Conservation (phyloP, 2,113 vertebrate species). For the Trematocara nigrifrons region DNA sequence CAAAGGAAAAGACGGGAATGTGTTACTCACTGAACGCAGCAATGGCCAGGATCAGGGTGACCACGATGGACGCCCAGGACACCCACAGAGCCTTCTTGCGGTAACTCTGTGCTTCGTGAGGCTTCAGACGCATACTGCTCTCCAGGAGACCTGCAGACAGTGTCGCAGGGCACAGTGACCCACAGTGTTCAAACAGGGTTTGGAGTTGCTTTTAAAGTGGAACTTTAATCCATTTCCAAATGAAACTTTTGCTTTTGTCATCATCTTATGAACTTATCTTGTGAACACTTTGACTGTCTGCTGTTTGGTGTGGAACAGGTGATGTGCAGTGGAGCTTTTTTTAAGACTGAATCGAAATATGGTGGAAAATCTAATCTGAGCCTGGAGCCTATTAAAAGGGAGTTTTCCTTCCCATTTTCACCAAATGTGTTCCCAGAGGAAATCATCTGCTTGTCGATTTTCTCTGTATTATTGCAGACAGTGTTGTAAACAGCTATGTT, state of each 20-base stretch:
- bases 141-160: conserved; percentile 87
- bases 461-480: background rate
- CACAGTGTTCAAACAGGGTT: background rate
- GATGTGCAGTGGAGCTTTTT: background rate
- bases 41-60: conserved; percentile 89
- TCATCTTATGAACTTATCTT: background rate
- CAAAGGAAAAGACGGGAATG: background rate
- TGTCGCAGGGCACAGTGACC: background rate
- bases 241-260: background rate
- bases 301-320: background rate
- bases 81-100: conserved; percentile 97
- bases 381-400: background rate
- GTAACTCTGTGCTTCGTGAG: conserved; percentile 98
- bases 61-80: conserved; percentile 90
- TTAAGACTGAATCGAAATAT: background rate
- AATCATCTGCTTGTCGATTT: background rate
- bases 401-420: background rate
- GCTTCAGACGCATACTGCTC: conserved; percentile 96
- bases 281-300: background rate
- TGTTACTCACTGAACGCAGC: conserved; percentile 93
- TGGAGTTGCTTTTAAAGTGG: background rate
- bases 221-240: background rate
- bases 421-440: background rate
- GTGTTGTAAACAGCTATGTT: background rate
- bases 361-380: background rate